A percentile compares a stretch with the other conserved stretches of the same genome.
phyloP scores from a whole-genome alignment of 2,888 invertebrate species.

The Invenusta paracnida region DNA sequence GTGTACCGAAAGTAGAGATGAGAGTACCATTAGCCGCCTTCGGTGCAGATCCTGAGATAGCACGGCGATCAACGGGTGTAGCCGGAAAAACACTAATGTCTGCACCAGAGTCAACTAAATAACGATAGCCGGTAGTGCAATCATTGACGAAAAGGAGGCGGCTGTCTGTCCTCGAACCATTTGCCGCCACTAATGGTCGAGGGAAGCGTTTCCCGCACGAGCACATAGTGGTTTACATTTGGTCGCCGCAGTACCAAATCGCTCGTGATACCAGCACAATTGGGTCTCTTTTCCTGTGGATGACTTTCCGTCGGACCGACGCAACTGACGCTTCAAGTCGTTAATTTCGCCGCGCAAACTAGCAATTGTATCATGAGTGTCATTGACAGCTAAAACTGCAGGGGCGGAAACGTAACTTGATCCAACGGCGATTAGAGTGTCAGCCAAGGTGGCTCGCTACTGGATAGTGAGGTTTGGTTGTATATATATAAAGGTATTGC shows the following conservation, averaged over 20 bases:
- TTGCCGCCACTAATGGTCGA: neutral
- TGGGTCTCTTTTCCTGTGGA: neutral
- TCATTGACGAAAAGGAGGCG: neutral
- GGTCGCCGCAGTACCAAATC: neutral
- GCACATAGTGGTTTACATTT: neutral
- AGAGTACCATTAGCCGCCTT: neutral
- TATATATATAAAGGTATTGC: too few relatives aligned
- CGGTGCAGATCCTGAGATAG: neutral
- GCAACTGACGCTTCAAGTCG: neutral
- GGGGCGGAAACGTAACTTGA: neutral
- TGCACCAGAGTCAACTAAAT: neutral
- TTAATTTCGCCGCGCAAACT: neutral
- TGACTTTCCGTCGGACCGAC: neutral
- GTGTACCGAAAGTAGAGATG: neutral
- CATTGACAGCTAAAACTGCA: neutral
- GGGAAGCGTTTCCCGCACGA: neutral
- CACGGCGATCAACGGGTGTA: too few relatives aligned
- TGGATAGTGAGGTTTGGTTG: neutral
- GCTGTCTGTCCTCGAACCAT: neutral
- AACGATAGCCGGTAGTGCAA: neutral
- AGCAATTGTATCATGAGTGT: neutral
- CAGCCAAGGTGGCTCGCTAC: neutral
- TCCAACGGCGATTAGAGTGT: neutral
- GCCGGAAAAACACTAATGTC: too few relatives aligned
- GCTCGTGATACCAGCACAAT: neutral